These are phyloP conservation scores for Clarias batrachus DNA, from an alignment of 2,113 vertebrate genomes.

Conservation along the genomic window DNA sequence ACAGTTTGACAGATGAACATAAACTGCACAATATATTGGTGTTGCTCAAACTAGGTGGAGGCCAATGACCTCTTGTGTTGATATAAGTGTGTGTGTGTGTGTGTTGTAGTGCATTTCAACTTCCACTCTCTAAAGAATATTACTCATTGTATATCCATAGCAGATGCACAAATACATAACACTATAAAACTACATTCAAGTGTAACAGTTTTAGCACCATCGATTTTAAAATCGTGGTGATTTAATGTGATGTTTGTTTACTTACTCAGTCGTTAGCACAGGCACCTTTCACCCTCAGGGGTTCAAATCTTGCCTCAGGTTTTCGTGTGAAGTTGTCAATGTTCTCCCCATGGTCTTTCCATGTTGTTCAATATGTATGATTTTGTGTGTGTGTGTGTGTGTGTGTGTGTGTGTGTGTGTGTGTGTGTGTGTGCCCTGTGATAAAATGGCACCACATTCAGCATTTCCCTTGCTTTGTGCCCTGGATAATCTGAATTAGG, in stretches of 20 bases:
- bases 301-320: too few species aligned
- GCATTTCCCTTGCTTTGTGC: too few species aligned
- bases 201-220: background rate
- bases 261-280: too few species aligned
- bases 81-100: background rate
- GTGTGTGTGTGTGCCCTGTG: too few species aligned
- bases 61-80: constrained; percentile 20
- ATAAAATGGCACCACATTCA: too few species aligned
- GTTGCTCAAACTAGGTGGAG: constrained; percentile 11
- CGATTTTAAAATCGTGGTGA: background rate
- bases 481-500: too few species aligned
- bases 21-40: background rate
- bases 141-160: background rate
- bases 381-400: too few species aligned
- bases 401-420: too few species aligned
- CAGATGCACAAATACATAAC: background rate
- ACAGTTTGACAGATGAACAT: background rate
- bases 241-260: background rate
- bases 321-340: too few species aligned
- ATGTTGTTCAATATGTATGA: too few species aligned
- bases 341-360: too few species aligned
- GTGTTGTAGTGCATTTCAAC: background rate
- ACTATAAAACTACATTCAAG: background rate
- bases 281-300: too few species aligned
- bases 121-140: background rate